Conservation (phyloP, 2,113 vertebrate genomes). For the Zapornia atra region DNA sequence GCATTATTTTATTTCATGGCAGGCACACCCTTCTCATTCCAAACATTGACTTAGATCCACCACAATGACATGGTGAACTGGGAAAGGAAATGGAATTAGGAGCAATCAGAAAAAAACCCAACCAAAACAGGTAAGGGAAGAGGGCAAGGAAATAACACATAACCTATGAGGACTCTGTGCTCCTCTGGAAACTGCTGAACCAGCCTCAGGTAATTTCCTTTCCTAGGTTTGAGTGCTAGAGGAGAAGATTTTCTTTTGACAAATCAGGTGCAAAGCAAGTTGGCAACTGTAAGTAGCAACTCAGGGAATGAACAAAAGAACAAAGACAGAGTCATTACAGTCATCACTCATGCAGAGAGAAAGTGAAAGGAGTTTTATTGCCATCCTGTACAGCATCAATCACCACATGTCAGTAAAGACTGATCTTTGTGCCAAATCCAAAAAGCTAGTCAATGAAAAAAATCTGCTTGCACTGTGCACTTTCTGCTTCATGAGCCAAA, state of each 20-base stretch:
- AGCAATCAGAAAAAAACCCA: neutral
- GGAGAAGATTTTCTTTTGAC: neutral
- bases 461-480: neutral
- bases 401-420: neutral
- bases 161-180: neutral
- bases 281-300: neutral
- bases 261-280: conserved; percentile 20
- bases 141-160: neutral
- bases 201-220: neutral
- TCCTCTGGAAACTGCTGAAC: neutral
- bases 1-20: neutral
- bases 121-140: neutral
- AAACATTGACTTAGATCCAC: neutral
- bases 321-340: neutral
- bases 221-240: neutral
- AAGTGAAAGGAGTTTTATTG: conserved; percentile 15
- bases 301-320: neutral
- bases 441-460: conserved; percentile 10
- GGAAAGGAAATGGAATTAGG: neutral
- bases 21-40: neutral
- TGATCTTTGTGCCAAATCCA: neutral
- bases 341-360: neutral
- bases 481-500: neutral
- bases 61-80: neutral
- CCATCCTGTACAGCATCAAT: neutral